Evolutionary conservation across 2,113 vertebrate species (phyloP).

Genomic region (Paraplagusia blochii): DNA sequence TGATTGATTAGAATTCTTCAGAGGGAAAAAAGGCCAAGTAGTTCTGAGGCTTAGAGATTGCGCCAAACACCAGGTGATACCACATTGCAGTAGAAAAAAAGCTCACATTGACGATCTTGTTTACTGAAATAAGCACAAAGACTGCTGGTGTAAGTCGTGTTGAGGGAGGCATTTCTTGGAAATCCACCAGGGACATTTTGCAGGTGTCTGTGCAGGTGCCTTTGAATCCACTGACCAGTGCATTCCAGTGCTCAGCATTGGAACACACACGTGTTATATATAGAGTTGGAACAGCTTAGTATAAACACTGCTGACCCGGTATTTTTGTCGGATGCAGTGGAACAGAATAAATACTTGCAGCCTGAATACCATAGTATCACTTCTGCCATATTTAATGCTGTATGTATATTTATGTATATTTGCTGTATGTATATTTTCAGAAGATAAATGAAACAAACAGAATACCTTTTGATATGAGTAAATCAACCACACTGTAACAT

Average conservation of each 20-base stretch:
- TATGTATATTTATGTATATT: not conserved
- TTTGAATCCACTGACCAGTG: conserved; percentile 26
- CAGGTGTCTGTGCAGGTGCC: conserved; percentile 61
- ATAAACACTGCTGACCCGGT: conserved; percentile 48
- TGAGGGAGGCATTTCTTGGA: conserved; percentile 37
- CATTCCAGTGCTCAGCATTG: conserved; percentile 16
- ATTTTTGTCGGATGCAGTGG: conserved; percentile 22
- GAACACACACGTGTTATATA: conserved; percentile 21
- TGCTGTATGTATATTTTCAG: no score
- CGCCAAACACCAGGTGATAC: conserved; percentile 51
- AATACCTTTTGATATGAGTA: conserved; percentile 13
- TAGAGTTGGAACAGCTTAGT: conserved; percentile 7
- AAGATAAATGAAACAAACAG: conserved; percentile 6
- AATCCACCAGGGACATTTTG: conserved; percentile 37
- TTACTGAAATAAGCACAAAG: conserved; percentile 50
- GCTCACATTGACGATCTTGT: conserved; percentile 42
- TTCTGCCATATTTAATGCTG: conserved; percentile 23
- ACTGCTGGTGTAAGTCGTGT: conserved; percentile 42
- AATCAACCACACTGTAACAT: not conserved
- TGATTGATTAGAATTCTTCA: conserved; percentile 67
- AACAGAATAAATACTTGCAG: conserved; percentile 9
- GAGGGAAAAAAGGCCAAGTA: conserved; percentile 48
- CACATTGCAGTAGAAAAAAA: conserved; percentile 27
- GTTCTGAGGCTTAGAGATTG: conserved; percentile 32
- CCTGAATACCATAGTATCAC: conserved; percentile 9